Conservation (phyloP, 2,888 invertebrate genomes). For the Aphrophora alni region DNA sequence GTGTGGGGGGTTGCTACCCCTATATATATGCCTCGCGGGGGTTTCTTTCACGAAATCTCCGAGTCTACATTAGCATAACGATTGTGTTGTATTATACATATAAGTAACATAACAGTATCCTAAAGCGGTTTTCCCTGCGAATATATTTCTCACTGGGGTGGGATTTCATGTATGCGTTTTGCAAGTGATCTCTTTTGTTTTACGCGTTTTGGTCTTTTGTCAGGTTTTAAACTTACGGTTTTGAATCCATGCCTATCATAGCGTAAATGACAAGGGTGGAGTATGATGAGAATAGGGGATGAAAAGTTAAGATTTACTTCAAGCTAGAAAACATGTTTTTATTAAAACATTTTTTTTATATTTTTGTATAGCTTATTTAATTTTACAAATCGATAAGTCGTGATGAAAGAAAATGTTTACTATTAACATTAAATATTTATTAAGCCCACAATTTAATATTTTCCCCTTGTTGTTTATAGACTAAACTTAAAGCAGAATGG, state of each 20-base stretch:
- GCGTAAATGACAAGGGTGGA: not conserved
- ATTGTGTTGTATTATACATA: slow-evolving; percentile 24
- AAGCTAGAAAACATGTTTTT: too few species aligned
- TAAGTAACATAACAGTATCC: slow-evolving; percentile 29
- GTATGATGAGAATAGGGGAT: not conserved
- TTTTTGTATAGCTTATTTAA: too few species aligned
- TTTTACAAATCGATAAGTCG: too few species aligned
- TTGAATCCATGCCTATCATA: not conserved
- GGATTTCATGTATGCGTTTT: not conserved
- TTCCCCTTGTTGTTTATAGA: too few species aligned
- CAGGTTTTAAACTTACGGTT: slow-evolving; percentile 32
- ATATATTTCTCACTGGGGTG: slow-evolving; percentile 29
- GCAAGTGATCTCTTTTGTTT: slow-evolving; percentile 31
- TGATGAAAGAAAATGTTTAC: too few species aligned
- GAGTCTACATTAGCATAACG: slow-evolving; percentile 35
- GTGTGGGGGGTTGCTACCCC: not conserved
- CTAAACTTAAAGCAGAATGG: too few species aligned
- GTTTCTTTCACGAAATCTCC: slow-evolving; percentile 38
- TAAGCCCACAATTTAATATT: too few species aligned
- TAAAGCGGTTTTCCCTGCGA: not conserved
- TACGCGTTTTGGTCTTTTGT: slow-evolving; percentile 12
- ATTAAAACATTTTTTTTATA: too few species aligned
- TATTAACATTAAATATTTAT: too few species aligned
- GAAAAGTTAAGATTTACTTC: too few species aligned
- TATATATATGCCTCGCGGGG: slow-evolving; percentile 15